These are phyloP conservation scores for Staurois parvus DNA, from an alignment of 2,797 vertebrate species.

Conservation along the genomic window DNA sequence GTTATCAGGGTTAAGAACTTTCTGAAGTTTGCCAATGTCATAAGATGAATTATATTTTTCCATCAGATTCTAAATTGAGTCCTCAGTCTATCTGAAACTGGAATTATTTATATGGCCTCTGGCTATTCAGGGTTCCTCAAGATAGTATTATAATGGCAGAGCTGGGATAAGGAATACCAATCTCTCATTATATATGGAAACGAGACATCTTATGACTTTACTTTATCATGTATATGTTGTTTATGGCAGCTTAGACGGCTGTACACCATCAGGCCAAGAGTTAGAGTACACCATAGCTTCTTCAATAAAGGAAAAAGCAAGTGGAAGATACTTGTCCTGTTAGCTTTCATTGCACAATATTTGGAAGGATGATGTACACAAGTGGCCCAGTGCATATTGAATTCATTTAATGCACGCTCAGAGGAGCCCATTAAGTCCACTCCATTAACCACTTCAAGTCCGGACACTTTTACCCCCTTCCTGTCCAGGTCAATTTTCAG, in stretches of 20 bases:
- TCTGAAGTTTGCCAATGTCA: not conserved
- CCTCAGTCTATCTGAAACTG: not conserved
- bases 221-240: not conserved
- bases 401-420: not conserved
- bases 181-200: not conserved
- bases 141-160: not conserved
- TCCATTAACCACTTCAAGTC: too few species aligned
- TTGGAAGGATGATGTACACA: too few species aligned
- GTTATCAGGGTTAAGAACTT: not conserved
- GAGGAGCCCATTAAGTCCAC: not conserved
- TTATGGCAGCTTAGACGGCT: not conserved
- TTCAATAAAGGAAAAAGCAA: too few species aligned
- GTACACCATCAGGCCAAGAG: not conserved
- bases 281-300: not conserved
- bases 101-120: not conserved
- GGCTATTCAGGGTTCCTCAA: not conserved
- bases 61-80: not conserved
- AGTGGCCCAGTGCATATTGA: too few species aligned
- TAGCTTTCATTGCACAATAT: too few species aligned
- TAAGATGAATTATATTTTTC: not conserved
- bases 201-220: not conserved
- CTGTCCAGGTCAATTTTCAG: too few species aligned
- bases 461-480: too few species aligned
- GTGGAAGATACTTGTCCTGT: too few species aligned
- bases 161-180: not conserved